phyloP scores from a whole-genome alignment of 2,797 vertebrate species.

The Onychomys torridus region DNA sequence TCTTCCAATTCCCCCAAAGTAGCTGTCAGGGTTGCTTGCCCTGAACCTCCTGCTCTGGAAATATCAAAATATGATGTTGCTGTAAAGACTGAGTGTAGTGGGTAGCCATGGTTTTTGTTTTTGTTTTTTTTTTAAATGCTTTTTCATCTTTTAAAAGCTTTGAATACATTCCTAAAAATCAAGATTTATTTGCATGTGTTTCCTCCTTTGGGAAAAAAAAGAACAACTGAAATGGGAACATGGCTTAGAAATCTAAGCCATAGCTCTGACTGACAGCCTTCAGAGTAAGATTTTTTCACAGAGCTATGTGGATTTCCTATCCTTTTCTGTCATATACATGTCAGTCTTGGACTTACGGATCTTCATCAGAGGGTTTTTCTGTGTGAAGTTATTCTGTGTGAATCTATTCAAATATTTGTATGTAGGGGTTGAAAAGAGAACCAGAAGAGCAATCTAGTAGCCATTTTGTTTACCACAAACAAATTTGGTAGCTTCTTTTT shows the following conservation, averaged over 20 bases:
- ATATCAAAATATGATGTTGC: conserved; percentile 38
- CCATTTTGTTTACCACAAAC: conserved; percentile 65
- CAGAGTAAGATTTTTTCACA: background rate
- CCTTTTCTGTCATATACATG: conserved; percentile 4
- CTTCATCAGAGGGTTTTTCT: background rate
- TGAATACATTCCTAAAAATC: conserved; percentile 66
- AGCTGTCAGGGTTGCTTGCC: background rate
- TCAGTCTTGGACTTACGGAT: background rate
- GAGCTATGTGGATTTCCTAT: background rate
- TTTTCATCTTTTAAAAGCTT: conserved; percentile 44
- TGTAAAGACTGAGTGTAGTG: conserved; percentile 29
- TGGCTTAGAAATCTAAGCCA: conserved; percentile 28
- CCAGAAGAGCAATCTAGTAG: conserved; percentile 34
- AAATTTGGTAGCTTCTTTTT: conserved; percentile 35
- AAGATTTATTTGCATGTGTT: conserved; percentile 65
- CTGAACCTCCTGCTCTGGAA: conserved; percentile 8
- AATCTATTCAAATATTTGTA: conserved; percentile 36
- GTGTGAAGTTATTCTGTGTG: background rate
- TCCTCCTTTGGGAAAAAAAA: conserved; percentile 37
- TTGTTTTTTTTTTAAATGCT: conserved; percentile 19
- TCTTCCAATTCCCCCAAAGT: background rate
- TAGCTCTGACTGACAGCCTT: conserved; percentile 21
- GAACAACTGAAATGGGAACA: conserved; percentile 9
- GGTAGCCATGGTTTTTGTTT: background rate
- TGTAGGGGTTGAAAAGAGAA: conserved; percentile 58